Conservation (phyloP, 2,888 invertebrate genomes). For the Xestoiulus laeticollis region DNA sequence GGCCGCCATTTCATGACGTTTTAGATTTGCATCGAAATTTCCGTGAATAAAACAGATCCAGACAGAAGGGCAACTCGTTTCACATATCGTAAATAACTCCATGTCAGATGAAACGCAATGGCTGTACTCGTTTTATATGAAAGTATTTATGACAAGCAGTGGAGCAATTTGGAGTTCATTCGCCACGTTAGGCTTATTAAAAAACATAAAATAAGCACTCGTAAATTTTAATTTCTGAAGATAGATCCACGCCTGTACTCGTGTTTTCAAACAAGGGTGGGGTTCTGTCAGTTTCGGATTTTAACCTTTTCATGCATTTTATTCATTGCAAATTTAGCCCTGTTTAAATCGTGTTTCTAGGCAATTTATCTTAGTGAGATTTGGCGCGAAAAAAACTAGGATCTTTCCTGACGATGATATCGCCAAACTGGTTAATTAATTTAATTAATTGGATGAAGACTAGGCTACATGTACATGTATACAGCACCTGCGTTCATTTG, state of each 20-base stretch:
- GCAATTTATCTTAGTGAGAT: background rate
- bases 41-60: no score
- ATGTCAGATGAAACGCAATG: background rate
- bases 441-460: conserved; percentile 8
- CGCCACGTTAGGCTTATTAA: conserved; percentile 24
- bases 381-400: background rate
- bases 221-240: background rate
- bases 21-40: no score
- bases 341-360: background rate
- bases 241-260: background rate
- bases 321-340: background rate
- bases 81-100: background rate
- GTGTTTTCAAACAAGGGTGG: background rate
- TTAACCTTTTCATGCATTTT: background rate
- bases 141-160: background rate
- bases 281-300: background rate
- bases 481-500: background rate
- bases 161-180: background rate
- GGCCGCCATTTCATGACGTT: no score
- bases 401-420: background rate
- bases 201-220: background rate
- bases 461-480: no score
- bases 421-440: conserved; percentile 28
- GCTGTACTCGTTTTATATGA: background rate
- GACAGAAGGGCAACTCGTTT: no score